Evolutionary conservation across 1,140 invertebrate species (phyloP).

Genomic region (Adoxophyes honmai): DNA sequence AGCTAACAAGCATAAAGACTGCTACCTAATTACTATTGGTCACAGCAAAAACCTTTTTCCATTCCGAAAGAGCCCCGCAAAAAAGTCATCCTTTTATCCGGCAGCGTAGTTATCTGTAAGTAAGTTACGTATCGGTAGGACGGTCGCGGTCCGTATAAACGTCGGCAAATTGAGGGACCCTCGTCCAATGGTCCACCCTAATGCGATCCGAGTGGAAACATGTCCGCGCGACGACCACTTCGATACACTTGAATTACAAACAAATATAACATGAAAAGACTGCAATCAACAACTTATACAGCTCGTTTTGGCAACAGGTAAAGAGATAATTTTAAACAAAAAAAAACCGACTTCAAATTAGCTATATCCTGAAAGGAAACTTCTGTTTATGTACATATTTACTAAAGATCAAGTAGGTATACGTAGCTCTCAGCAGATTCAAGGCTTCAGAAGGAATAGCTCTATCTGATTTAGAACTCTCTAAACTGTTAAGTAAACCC

Average conservation of each 20-base stretch:
- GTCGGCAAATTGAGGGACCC: conserved; percentile 47
- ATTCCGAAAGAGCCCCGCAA: conserved; percentile 15
- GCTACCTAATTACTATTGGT: conserved; percentile 12
- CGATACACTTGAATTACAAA: conserved; percentile 9
- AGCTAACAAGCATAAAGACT: conserved; percentile 1
- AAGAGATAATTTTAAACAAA: neutral
- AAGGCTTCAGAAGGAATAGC: no score
- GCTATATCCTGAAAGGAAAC: no score
- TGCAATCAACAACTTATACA: neutral
- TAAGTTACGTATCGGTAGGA: conserved; percentile 42
- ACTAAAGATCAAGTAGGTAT: no score
- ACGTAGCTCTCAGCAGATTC: no score
- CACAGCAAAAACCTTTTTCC: conserved; percentile 9
- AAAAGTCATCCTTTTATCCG: conserved; percentile 25
- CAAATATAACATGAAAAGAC: neutral
- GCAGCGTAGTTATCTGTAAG: conserved; percentile 36
- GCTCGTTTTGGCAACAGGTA: neutral
- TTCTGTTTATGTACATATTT: no score
- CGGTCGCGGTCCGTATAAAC: conserved; percentile 36
- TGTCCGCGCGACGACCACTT: conserved; percentile 27
- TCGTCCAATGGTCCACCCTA: conserved; percentile 31
- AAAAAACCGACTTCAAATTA: no score
- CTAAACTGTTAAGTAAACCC: no score
- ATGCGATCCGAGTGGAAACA: conserved; percentile 38
- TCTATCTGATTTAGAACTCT: no score